Percentiles rank a stretch among this genome's conserved stretches.
These are phyloP conservation scores for Drosophila putrida DNA, from an alignment of 2,888 invertebrate species.

Conservation along the genomic window DNA sequence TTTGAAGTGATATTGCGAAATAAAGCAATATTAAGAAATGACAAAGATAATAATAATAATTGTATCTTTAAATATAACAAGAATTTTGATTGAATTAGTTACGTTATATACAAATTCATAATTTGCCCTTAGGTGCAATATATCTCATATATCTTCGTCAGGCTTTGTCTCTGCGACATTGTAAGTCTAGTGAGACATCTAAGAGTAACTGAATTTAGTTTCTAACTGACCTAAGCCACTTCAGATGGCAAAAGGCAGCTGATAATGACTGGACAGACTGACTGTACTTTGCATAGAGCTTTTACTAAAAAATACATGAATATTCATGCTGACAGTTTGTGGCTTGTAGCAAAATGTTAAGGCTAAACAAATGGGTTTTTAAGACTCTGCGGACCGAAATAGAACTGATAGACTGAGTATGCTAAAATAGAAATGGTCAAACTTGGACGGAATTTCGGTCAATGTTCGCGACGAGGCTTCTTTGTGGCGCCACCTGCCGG, in stretches of 20 bases:
- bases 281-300: constrained; percentile 22
- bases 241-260: not conserved
- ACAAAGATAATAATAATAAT: no score
- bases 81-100: no score
- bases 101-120: no score
- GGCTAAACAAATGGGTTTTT: constrained; percentile 65
- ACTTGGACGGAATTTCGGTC: constrained; percentile 18
- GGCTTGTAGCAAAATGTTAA: constrained; percentile 27
- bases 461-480: not conserved
- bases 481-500: constrained; percentile 14
- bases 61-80: no score
- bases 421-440: constrained; percentile 63
- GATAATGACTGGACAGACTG: constrained; percentile 36
- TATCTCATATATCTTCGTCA: constrained; percentile 49
- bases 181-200: constrained; percentile 11
- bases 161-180: not conserved
- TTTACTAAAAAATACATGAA: constrained; percentile 7
- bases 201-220: not conserved
- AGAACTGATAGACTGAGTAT: constrained; percentile 43
- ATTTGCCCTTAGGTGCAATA: no score
- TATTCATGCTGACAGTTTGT: constrained; percentile 24
- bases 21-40: no score
- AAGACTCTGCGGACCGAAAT: constrained; percentile 50
- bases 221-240: constrained; percentile 53
- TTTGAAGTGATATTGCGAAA: no score